These are phyloP conservation scores for Cephus sareptanus DNA, from an alignment of 2,888 invertebrate species.

Conservation along the genomic window DNA sequence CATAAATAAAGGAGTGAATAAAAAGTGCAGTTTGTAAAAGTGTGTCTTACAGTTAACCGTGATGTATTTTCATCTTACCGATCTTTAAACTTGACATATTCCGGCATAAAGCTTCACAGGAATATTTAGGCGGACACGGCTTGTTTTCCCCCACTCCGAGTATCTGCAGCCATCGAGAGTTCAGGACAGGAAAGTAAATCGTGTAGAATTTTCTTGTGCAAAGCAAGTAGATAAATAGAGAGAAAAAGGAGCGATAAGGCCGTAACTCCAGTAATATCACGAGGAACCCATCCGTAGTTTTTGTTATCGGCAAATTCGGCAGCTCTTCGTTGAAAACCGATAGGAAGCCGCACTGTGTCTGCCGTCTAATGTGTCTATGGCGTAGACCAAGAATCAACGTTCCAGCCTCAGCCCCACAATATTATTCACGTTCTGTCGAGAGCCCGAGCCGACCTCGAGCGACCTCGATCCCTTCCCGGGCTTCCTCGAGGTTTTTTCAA, in stretches of 20 bases:
- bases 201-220: constrained; percentile 35
- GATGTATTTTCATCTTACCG: constrained; percentile 64
- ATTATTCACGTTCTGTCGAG: constrained; percentile 1
- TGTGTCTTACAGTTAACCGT: neutral
- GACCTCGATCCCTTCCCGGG: neutral
- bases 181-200: constrained; percentile 15
- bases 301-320: neutral
- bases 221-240: constrained; percentile 14
- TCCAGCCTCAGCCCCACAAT: neutral
- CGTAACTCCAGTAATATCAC: neutral
- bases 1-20: neutral
- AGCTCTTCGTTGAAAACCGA: neutral
- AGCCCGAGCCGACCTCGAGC: constrained; percentile 1
- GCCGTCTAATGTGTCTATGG: neutral
- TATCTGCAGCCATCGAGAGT: constrained; percentile 51
- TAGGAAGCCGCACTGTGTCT: neutral
- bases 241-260: neutral
- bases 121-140: constrained; percentile 49
- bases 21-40: neutral
- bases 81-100: constrained; percentile 75
- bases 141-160: constrained; percentile 60
- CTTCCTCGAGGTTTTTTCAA: constrained; percentile 4
- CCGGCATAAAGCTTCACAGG: constrained; percentile 62
- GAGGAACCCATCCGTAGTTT: neutral
- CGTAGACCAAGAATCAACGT: neutral